Conservation (phyloP, 1,140 invertebrate genomes). For the Drosophila ohnishii region DNA sequence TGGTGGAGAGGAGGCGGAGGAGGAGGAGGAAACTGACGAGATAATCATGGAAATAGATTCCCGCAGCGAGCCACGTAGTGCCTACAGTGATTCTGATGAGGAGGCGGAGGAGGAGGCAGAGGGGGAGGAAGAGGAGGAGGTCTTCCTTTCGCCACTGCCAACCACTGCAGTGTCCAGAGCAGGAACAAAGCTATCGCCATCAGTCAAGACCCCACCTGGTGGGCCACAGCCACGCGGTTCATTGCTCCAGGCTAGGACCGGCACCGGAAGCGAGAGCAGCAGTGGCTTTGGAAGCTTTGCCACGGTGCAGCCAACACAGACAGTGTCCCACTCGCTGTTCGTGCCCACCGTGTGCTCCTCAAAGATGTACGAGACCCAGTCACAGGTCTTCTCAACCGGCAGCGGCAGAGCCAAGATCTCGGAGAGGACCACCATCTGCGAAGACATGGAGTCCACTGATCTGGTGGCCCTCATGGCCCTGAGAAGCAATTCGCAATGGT, state of each 20-base stretch:
- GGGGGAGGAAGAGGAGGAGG: conserved; percentile 20
- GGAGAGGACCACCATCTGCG: conserved; percentile 72
- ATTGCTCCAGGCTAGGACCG: conserved; percentile 9
- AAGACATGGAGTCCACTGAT: conserved; percentile 45
- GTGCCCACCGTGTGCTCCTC: conserved; percentile 70
- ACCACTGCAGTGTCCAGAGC: conserved; percentile 23
- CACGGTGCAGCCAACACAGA: conserved; percentile 24
- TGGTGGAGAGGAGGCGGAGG: conserved; percentile 16
- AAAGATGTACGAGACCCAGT: conserved; percentile 56
- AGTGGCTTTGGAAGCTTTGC: conserved; percentile 69
- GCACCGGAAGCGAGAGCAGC: conserved; percentile 19
- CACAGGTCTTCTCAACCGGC: neutral
- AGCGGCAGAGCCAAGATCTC: conserved; percentile 47
- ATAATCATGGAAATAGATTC: conserved; percentile 62
- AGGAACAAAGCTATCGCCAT: neutral
- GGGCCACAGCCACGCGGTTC: conserved; percentile 66
- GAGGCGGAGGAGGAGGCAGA: conserved; percentile 20
- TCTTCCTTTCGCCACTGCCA: conserved; percentile 48
- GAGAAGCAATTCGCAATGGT: conserved; percentile 21
- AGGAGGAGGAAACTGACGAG: conserved; percentile 58
- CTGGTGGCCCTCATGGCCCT: neutral
- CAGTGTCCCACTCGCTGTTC: conserved; percentile 50
- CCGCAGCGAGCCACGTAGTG: neutral
- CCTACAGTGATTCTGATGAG: conserved; percentile 6
- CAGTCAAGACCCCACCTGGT: conserved; percentile 11